These are phyloP conservation scores for Mormyrus proboscirostris DNA, from an alignment of 2,797 vertebrate species.

Conservation along the genomic window DNA sequence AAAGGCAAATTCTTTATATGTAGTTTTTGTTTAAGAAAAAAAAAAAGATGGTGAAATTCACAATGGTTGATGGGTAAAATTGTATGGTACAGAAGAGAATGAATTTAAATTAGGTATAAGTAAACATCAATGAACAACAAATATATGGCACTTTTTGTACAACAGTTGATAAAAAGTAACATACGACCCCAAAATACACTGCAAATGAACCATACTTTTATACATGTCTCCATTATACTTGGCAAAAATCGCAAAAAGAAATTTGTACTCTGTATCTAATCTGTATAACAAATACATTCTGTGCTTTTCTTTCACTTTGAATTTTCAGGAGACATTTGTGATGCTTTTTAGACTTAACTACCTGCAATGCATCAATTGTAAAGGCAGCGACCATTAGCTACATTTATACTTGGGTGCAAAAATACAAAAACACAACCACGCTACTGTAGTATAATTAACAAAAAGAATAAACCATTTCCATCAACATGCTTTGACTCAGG, in stretches of 20 bases:
- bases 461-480: slow-evolving; percentile 40
- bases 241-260: not conserved
- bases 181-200: not conserved
- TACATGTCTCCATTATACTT: not conserved
- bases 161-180: not conserved
- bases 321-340: slow-evolving; percentile 8
- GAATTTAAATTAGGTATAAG: not conserved
- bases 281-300: not conserved
- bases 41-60: not conserved
- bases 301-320: not conserved
- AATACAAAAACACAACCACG: not conserved
- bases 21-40: not conserved
- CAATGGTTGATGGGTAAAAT: not conserved
- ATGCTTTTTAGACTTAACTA: not conserved
- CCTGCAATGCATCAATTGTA: not conserved
- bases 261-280: not conserved
- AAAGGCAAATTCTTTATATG: not conserved
- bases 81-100: not conserved
- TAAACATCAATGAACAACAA: not conserved
- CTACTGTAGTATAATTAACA: slow-evolving; percentile 53
- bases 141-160: not conserved
- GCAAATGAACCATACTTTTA: not conserved
- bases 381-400: not conserved
- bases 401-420: not conserved
- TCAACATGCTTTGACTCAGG: slow-evolving; percentile 50